phyloP scores from a whole-genome alignment of 2,113 vertebrate genomes.

The Lanius collurio region DNA sequence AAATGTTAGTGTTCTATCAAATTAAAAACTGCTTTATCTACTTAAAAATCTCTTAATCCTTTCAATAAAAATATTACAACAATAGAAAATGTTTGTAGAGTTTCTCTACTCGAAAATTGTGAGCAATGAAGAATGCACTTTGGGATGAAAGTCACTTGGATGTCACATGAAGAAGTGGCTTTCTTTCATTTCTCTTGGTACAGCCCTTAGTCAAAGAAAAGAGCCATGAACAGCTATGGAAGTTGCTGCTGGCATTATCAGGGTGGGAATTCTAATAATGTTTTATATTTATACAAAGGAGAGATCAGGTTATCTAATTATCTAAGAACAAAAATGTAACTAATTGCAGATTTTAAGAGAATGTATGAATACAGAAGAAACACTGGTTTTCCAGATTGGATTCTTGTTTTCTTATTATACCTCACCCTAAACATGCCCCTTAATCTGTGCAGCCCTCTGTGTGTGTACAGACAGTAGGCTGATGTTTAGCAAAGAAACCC shows the following conservation, averaged over 20 bases:
- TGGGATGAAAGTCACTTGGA: neutral
- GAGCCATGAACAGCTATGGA: neutral
- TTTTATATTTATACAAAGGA: neutral
- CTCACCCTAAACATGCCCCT: neutral
- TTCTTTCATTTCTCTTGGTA: neutral
- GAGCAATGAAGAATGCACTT: neutral
- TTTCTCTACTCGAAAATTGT: neutral
- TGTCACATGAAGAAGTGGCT: neutral
- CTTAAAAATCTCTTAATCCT: neutral
- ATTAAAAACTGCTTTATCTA: neutral
- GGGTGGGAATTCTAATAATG: neutral
- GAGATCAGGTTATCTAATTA: neutral
- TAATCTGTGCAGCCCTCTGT: neutral
- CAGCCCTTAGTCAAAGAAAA: neutral
- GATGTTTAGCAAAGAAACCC: neutral
- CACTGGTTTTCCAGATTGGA: neutral
- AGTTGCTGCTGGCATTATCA: neutral
- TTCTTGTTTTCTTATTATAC: neutral
- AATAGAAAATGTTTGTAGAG: neutral
- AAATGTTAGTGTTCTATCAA: neutral
- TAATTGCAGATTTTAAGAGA: neutral
- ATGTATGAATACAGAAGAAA: neutral
- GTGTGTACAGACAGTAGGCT: accelerated
- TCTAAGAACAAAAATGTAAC: neutral
- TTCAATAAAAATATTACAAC: neutral